These are phyloP conservation scores for Apodemus agrarius DNA, from an alignment of 2,797 vertebrate genomes.

Conservation along the genomic window DNA sequence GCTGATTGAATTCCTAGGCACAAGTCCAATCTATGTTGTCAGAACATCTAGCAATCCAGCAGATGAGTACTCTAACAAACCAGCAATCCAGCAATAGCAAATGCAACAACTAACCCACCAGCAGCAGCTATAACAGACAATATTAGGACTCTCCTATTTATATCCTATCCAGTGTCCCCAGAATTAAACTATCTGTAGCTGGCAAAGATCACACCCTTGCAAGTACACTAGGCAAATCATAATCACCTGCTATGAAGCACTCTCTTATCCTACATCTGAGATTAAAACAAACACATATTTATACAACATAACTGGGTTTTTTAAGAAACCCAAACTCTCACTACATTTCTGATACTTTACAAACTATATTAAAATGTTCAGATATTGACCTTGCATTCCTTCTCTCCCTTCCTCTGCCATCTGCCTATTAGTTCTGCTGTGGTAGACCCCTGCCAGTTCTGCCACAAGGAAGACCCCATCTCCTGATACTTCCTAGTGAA, in stretches of 20 bases:
- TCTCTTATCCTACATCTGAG: neutral
- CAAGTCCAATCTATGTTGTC: neutral
- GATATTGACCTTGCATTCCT: no score
- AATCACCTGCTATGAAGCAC: neutral
- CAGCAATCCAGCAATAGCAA: neutral
- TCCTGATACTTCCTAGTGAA: no score
- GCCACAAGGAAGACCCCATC: no score
- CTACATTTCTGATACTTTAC: constrained; percentile 2
- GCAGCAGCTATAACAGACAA: neutral
- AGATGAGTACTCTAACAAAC: neutral
- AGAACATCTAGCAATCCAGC: neutral
- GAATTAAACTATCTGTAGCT: neutral
- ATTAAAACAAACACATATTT: neutral
- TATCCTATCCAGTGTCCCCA: neutral
- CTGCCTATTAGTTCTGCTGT: no score
- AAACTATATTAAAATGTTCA: constrained; percentile 27
- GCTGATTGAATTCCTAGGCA: neutral
- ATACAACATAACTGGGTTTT: neutral
- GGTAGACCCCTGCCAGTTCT: no score
- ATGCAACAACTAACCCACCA: neutral
- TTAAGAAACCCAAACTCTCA: neutral
- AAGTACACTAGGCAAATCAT: neutral
- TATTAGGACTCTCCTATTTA: neutral
- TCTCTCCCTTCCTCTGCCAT: no score
- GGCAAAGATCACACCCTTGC: neutral